Conservation (phyloP, 1,140 invertebrate species). For the Metopolophium dirhodum region DNA sequence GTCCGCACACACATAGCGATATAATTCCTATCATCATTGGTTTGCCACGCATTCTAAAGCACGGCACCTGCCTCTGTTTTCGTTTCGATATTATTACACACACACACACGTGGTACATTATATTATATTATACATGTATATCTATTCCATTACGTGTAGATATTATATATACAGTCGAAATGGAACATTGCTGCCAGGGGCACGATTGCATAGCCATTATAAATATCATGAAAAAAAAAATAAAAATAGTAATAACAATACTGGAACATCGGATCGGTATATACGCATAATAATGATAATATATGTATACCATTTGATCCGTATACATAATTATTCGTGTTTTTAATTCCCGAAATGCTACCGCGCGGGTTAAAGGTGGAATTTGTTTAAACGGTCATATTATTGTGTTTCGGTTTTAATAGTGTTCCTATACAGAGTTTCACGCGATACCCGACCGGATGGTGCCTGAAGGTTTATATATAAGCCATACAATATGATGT, state of each 20-base stretch:
- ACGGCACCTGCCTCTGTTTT: slow-evolving; percentile 39
- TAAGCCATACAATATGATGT: neutral
- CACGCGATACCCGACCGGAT: neutral
- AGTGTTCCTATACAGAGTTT: neutral
- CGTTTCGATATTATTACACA: slow-evolving; percentile 15
- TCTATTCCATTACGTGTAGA: neutral
- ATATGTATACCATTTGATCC: neutral
- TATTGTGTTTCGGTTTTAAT: neutral
- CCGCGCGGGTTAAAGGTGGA: slow-evolving; percentile 27
- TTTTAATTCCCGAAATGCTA: slow-evolving; percentile 45
- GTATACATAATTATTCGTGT: slow-evolving; percentile 43
- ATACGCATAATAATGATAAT: neutral
- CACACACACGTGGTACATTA: neutral
- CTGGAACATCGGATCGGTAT: neutral
- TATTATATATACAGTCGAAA: slow-evolving; percentile 24
- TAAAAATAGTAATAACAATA: slow-evolving; percentile 18
- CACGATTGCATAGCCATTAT: neutral
- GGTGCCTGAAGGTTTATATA: neutral
- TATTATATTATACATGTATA: neutral
- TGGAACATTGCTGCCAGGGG: slow-evolving; percentile 20
- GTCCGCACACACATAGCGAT: neutral
- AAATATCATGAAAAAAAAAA: slow-evolving; percentile 12
- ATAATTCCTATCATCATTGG: slow-evolving; percentile 12
- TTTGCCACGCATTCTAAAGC: slow-evolving; percentile 24
- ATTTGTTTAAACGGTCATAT: slow-evolving; percentile 38